Evolutionary conservation across 2,888 invertebrate species (phyloP), one percentile per base, ranked within the genome.

Genomic region (Chalcosyrphus nemorum): DNA sequence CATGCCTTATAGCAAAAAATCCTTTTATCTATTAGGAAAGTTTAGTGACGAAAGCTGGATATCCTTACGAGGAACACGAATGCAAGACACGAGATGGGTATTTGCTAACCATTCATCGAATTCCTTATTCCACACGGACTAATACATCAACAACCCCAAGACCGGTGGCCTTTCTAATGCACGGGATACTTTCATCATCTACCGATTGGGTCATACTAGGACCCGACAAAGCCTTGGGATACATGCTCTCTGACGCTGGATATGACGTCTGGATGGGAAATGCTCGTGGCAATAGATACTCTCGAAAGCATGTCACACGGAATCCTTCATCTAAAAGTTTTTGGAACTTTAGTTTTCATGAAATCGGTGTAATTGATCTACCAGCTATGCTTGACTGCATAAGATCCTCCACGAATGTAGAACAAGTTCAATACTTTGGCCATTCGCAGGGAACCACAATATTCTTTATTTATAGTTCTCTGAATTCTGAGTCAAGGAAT

Each of bases 1-100:
- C 6, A n/a, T n/a, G n/a, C n/a, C n/a, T n/a, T n/a, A n/a, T n/a
- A n/a, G n/a, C 5, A 29, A 29, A 29, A 27, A 27, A 27, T 27
- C 4, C 4, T 29, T 6, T 29, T 7, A 4, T n/a, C 1, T 1
- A 2, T 11, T 32, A 63, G 90, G 19, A 50, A 61, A 17, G 9
- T 7, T 5, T 82, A 3, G 72, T 78, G 0, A 15, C 13, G 4
- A 13, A 41, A 3, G 29, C 82, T 52, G 82, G 90, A 0, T 89
- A 90, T 68, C 86, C 86, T 0, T 82, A 89, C 21, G 95, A 90
- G 43, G 88, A 87, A 7, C 95, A 96, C 87, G 90, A 93, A 0
- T 93, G 96, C 0, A 90, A 93, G 65, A 90, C 90, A 0, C 86
- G 88, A 0, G 90, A 90, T 86, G 90, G 90, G 4, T 90, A 90